Evolutionary conservation across 2,888 invertebrate species (phyloP).

Genomic region (Nomada fucata): DNA sequence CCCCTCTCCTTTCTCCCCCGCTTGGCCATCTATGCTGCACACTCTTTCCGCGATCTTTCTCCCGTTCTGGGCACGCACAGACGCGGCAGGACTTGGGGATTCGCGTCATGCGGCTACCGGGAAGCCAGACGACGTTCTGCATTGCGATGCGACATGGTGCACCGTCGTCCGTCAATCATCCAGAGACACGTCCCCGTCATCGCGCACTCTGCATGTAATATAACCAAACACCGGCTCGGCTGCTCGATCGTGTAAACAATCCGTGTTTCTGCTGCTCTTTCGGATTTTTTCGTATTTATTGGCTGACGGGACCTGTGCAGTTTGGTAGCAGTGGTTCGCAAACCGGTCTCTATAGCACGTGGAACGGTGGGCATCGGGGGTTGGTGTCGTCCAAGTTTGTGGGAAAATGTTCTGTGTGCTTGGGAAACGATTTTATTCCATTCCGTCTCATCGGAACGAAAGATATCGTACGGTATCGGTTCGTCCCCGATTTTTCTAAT

Average conservation of each 20-base stretch:
- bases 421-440: too few relatives aligned
- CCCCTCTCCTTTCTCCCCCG: constrained; percentile 19
- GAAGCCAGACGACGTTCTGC: constrained; percentile 80
- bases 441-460: too few relatives aligned
- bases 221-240: constrained; percentile 69
- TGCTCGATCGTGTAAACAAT: constrained; percentile 71
- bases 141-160: constrained; percentile 78
- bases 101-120: constrained; percentile 83
- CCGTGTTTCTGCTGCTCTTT: constrained; percentile 49
- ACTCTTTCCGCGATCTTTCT: constrained; percentile 19
- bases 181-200: constrained; percentile 78
- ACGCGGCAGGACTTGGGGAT: constrained; percentile 77
- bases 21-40: background rate
- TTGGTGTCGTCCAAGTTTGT: background rate
- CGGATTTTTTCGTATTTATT: constrained; percentile 35
- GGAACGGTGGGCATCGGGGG: background rate
- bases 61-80: constrained; percentile 54
- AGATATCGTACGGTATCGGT: too few relatives aligned
- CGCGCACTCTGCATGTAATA: constrained; percentile 77
- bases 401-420: background rate
- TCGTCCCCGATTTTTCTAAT: too few relatives aligned
- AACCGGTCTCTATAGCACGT: background rate
- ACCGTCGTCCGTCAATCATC: constrained; percentile 80
- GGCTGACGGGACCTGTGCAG: background rate
- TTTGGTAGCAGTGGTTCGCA: constrained; percentile 28